These are phyloP conservation scores for Troilus luridus DNA, from an alignment of 2,888 invertebrate genomes.

Conservation along the genomic window DNA sequence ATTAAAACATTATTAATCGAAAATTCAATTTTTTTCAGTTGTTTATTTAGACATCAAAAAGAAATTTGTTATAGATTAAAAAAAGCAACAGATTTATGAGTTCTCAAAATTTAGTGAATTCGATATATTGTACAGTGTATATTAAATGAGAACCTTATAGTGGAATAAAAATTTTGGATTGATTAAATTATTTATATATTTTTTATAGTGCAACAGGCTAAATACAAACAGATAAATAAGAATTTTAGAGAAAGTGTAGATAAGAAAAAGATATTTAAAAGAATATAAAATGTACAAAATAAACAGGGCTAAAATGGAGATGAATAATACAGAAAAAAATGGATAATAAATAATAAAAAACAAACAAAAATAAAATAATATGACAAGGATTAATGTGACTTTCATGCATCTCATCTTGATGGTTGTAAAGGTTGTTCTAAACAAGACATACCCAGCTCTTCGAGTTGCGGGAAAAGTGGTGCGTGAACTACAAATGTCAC, in stretches of 20 bases:
- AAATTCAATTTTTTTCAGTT: not conserved
- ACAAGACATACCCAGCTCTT: slow-evolving; percentile 75
- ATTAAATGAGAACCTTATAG: not conserved
- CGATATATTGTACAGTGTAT: not conserved
- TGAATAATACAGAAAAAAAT: not conserved
- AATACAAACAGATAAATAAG: not conserved
- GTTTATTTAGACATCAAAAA: not conserved
- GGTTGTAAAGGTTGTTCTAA: slow-evolving; percentile 54
- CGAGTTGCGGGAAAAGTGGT: slow-evolving; percentile 76
- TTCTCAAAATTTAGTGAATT: not conserved
- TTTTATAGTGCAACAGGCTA: not conserved
- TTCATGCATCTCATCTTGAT: slow-evolving; percentile 56
- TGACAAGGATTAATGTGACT: slow-evolving; percentile 39
- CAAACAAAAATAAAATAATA: slow-evolving; percentile 61
- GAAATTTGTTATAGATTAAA: not conserved
- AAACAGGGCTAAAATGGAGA: not conserved
- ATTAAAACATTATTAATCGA: not conserved
- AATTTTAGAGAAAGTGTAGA: not conserved
- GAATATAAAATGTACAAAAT: not conserved
- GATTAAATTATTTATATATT: not conserved
- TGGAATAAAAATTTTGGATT: not conserved
- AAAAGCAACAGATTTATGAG: not conserved
- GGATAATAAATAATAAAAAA: slow-evolving; percentile 54
- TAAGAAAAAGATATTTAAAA: not conserved
- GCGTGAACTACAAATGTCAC: slow-evolving; percentile 72